Conservation (phyloP, 2,888 invertebrate species). For the Cataglyphis livida region DNA sequence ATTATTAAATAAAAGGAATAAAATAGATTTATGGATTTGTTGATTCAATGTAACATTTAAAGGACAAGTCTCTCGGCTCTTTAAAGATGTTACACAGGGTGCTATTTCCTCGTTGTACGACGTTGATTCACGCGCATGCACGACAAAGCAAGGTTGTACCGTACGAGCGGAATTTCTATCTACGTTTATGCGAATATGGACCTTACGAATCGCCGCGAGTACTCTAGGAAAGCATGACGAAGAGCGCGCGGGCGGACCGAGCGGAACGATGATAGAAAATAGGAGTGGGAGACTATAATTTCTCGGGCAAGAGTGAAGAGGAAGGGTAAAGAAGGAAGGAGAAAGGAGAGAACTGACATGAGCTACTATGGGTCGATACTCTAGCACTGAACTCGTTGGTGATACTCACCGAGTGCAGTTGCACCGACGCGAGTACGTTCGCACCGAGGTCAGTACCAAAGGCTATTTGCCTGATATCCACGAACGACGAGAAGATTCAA, state of each 20-base stretch:
- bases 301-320: slow-evolving; percentile 45
- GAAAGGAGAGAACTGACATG: slow-evolving; percentile 63
- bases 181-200: slow-evolving; percentile 60
- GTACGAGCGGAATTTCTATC: slow-evolving; percentile 59
- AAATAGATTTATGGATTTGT: neutral
- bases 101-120: neutral
- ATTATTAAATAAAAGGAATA: neutral
- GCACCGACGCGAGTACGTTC: slow-evolving; percentile 72
- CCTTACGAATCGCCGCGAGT: slow-evolving; percentile 44
- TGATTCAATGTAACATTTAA: no score
- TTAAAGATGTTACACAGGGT: neutral
- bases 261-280: slow-evolving; percentile 43
- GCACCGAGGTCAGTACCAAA: slow-evolving; percentile 69
- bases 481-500: slow-evolving; percentile 44
- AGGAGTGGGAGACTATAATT: slow-evolving; percentile 42
- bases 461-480: slow-evolving; percentile 48
- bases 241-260: slow-evolving; percentile 52
- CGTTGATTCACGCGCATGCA: slow-evolving; percentile 67
- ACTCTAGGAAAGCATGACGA: slow-evolving; percentile 11
- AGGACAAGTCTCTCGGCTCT: neutral
- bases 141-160: slow-evolving; percentile 55
- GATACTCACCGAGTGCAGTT: slow-evolving; percentile 65
- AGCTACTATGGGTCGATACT: slow-evolving; percentile 81
- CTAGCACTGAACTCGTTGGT: slow-evolving; percentile 73
- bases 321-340: slow-evolving; percentile 55